Evolutionary conservation across 2,113 vertebrate species (phyloP).

Genomic region (Lutjanus erythropterus): DNA sequence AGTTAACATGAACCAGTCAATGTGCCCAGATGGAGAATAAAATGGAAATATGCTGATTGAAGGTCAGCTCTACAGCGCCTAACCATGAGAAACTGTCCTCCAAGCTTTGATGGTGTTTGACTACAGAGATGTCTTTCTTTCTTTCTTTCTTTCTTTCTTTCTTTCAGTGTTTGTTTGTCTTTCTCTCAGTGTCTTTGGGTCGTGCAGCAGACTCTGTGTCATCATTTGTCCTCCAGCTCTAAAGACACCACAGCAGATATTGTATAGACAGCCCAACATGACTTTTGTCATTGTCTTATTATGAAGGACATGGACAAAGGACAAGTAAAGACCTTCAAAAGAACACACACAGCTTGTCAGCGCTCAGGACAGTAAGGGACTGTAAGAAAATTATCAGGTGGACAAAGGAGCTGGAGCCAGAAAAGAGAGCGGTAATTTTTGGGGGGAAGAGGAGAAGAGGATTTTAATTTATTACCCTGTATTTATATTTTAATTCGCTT

Average conservation of each 20-base stretch:
- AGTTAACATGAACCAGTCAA: too few relatives aligned
- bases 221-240: conserved; percentile 35
- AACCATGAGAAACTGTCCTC: not conserved
- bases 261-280: conserved; percentile 1
- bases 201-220: conserved; percentile 25
- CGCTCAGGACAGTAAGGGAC: conserved; percentile 5
- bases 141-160: not conserved
- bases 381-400: not conserved
- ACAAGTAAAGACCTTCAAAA: not conserved
- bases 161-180: conserved; percentile 23
- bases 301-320: conserved; percentile 13
- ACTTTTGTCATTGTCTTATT: conserved; percentile 28
- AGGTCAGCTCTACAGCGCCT: too few relatives aligned
- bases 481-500: too few relatives aligned
- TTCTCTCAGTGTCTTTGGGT: conserved; percentile 28
- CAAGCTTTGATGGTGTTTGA: conserved; percentile 6
- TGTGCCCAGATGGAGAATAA: not conserved
- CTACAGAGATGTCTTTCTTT: conserved; percentile 2
- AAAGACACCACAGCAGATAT: conserved; percentile 58
- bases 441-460: too few relatives aligned
- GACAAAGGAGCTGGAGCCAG: not conserved
- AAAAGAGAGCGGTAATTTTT: not conserved
- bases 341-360: conserved; percentile 4
- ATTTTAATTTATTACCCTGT: not conserved
- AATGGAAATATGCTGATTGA: not conserved